Conservation (phyloP, 1,140 invertebrate species). For the Caligus rogercresseyi region DNA sequence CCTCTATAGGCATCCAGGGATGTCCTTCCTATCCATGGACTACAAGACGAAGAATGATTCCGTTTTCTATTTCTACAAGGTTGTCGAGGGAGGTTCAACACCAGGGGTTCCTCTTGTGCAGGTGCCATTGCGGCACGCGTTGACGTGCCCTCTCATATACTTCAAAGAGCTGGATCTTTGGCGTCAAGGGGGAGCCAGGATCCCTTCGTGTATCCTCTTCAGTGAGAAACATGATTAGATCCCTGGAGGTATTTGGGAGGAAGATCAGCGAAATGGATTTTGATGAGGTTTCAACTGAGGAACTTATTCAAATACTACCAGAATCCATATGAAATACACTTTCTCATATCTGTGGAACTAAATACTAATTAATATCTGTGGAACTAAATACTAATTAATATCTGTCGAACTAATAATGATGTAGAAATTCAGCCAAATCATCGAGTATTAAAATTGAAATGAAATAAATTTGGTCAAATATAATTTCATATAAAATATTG, state of each 20-base stretch:
- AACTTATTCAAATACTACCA: too few species aligned
- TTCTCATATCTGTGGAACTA: too few species aligned
- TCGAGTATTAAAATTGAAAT: too few species aligned
- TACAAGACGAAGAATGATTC: not conserved
- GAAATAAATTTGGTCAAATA: too few species aligned
- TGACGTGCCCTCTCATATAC: not conserved
- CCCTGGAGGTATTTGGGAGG: not conserved
- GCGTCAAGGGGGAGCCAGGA: not conserved
- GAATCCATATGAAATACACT: too few species aligned
- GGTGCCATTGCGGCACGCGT: not conserved
- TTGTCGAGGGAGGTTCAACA: not conserved
- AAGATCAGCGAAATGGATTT: not conserved
- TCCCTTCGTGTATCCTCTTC: not conserved
- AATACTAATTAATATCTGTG: too few species aligned
- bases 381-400: too few species aligned
- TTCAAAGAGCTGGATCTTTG: not conserved
- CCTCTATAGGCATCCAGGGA: not conserved
- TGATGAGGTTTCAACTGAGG: not conserved
- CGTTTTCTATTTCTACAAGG: conserved; percentile 1
- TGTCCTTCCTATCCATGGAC: not conserved
- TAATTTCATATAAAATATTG: too few species aligned
- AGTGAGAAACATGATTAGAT: not conserved
- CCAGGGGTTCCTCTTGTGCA: not conserved
- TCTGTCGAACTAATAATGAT: too few species aligned
- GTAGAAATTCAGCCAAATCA: too few species aligned